Base-by-base conservation (phyloP, 2,888 invertebrate genomes). In the Matsumyia berberina region DNA sequence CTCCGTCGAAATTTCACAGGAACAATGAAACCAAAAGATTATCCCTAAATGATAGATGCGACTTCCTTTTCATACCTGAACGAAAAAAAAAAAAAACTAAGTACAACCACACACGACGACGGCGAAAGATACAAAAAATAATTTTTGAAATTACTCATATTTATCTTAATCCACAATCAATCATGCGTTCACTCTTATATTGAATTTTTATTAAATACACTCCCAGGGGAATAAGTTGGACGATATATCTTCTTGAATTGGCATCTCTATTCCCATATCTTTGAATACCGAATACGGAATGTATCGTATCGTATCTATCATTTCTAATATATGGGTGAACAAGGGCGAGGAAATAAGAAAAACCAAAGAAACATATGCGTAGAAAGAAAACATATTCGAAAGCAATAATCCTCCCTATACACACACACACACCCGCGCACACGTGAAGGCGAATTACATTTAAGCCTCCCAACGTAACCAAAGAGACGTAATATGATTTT, bases 161-260 rank as follows among this genome's bases (percentile, higher is more conserved):
- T 55, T 44, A 74, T 74, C 55, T 64, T 53, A 55, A 64, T 74
- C 64, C 55, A 29, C 73, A 64, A 74, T 74, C 73, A 55, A 74
- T 74, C 73, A 74, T 74, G 37, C 42, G 70, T 58, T 51, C n/a
- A 31, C 15, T 33, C 51, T 53, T 42, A 33, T 53, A 64, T 64
- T 62, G 64, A 74, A 62, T 62, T 73, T 73, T 62, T 62, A 62
- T 73, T 53, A 62, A 72, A 72, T 51, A 60, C 39, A 8, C 39
- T 19, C 73, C 60, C 60, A 12, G 15, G 42, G 60, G 72, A 62
- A 33, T 62, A 42, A 7, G 9, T 39, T 31, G 33, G 19, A 42
- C 42, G 42, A 62, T 62, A 19, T 33, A 73, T 73, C 51, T 19
- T 35, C 42, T 8, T 42, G 42, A 60, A 60, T 51, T 62, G 31